Conservation (phyloP, 2,888 invertebrate species). For the Caenorhabditis sinica region DNA sequence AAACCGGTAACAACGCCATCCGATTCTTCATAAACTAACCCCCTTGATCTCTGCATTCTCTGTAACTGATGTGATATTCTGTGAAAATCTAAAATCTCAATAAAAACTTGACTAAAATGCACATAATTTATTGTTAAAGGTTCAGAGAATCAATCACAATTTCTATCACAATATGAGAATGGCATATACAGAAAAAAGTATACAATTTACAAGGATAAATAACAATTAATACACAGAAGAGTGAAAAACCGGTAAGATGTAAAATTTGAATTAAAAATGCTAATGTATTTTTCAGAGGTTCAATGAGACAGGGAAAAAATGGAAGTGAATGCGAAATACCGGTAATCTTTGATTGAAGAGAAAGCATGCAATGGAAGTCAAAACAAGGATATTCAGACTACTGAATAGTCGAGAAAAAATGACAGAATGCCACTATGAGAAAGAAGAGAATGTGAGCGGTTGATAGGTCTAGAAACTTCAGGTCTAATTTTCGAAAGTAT, state of each 20-base stretch:
- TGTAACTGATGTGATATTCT: neutral
- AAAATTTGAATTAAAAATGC: conserved; percentile 13
- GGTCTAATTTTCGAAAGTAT: no score
- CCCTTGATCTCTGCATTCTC: neutral
- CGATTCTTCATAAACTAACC: neutral
- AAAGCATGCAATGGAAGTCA: no score
- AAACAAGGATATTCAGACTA: no score
- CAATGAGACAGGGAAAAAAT: neutral
- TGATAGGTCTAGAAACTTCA: no score
- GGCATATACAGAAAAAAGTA: neutral
- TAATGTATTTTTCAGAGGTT: neutral
- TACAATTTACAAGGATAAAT: neutral
- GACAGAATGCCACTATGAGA: no score
- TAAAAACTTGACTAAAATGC: no score
- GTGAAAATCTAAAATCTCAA: no score
- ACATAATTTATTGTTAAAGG: no score
- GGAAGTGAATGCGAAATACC: neutral
- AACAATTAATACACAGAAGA: conserved; percentile 9
- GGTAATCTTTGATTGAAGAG: conserved; percentile 1
- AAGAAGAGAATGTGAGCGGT: no score
- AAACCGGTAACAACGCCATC: neutral
- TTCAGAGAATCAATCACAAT: neutral
- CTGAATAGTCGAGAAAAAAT: no score
- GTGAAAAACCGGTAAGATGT: conserved; percentile 1
- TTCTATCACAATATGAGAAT: neutral